phyloP scores from a whole-genome alignment of 2,797 vertebrate genomes.

The Bucorvus abyssinicus region DNA sequence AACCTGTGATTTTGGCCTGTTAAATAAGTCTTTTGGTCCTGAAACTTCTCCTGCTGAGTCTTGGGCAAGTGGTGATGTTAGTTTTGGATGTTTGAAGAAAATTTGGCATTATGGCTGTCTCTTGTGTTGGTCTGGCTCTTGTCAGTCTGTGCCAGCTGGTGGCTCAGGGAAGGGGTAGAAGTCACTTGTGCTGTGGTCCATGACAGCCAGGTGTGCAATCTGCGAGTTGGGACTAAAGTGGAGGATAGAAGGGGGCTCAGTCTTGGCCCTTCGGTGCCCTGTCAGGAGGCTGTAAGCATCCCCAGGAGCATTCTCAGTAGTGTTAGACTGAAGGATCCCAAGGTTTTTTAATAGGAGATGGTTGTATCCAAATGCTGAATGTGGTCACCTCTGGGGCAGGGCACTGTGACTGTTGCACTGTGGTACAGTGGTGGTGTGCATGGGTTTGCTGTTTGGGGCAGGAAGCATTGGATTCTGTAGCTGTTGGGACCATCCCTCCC shows the following conservation, averaged over 20 bases:
- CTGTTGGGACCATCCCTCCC: background rate
- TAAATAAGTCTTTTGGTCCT: background rate
- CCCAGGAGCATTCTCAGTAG: background rate
- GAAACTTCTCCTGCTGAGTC: background rate
- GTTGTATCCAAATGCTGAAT: background rate
- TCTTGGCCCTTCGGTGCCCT: background rate
- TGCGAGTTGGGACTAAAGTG: fast-evolving
- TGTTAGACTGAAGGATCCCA: background rate
- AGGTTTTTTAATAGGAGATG: background rate
- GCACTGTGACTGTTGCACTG: background rate
- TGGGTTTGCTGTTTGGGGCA: background rate
- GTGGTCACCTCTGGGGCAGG: background rate
- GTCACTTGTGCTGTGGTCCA: background rate
- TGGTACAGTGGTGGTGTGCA: background rate
- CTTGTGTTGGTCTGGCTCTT: background rate
- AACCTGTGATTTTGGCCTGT: background rate
- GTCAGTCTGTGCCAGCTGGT: background rate
- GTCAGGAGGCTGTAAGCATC: background rate
- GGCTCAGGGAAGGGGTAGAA: background rate
- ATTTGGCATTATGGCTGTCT: background rate
- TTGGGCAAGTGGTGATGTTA: background rate
- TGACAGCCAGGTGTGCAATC: background rate
- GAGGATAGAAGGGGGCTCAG: background rate
- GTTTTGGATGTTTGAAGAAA: background rate
- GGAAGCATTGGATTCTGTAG: background rate